phyloP scores from a whole-genome alignment of 2,113 vertebrate genomes.

The Alethe diademata region DNA sequence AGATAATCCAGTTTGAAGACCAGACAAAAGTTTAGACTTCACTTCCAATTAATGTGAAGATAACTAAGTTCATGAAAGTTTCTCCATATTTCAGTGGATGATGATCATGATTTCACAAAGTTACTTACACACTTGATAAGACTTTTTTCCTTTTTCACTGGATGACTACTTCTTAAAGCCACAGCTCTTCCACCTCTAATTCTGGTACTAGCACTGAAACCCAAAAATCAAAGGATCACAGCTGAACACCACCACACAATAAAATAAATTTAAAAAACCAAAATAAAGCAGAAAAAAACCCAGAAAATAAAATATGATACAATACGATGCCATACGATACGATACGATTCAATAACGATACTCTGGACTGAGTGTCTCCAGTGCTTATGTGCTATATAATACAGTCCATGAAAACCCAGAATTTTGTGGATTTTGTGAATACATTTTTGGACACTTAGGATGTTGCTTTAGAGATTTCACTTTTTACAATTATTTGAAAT shows the following conservation, averaged over 20 bases:
- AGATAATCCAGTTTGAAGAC: neutral
- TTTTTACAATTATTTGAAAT: neutral
- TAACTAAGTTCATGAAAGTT: neutral
- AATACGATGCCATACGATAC: fast-evolving
- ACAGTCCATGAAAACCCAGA: neutral
- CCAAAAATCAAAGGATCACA: neutral
- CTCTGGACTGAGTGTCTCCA: neutral
- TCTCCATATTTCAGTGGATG: neutral
- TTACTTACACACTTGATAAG: neutral
- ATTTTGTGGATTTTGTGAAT: neutral
- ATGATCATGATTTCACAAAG: neutral
- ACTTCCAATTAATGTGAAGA: neutral
- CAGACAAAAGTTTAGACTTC: neutral
- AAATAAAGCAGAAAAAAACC: neutral
- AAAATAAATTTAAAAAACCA: neutral
- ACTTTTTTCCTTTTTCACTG: neutral
- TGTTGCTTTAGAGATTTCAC: neutral
- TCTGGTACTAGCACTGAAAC: neutral
- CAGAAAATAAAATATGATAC: neutral
- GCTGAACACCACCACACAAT: neutral
- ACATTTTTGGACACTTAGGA: neutral
- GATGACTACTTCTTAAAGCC: neutral
- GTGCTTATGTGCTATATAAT: neutral
- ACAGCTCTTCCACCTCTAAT: neutral
- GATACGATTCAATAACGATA: fast-evolving